Percentiles rank a stretch among this genome's conserved stretches.
Evolutionary conservation across 1,140 invertebrate species (phyloP).

Genomic region (Sinella curviseta): DNA sequence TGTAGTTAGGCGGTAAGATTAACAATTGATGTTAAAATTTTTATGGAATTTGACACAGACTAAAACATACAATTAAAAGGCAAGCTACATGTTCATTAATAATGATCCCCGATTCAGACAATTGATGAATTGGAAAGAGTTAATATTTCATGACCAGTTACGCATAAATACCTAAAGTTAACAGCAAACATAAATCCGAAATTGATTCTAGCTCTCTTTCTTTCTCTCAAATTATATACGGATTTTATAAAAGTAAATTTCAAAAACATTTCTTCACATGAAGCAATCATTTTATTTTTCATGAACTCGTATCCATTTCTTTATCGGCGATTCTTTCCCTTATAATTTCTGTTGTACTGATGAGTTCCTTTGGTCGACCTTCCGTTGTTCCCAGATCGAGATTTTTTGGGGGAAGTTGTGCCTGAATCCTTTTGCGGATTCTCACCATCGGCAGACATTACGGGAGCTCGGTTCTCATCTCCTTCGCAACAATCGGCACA

Average conservation of each 20-base stretch:
- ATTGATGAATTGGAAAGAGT: no score
- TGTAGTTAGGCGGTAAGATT: no score
- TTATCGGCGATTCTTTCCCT: constrained; percentile 43
- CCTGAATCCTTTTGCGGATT: not conserved
- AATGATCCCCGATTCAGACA: no score
- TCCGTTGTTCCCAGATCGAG: not conserved
- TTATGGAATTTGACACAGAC: no score
- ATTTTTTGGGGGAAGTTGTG: not conserved
- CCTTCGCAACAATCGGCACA: constrained; percentile 7
- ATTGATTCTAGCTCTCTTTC: no score
- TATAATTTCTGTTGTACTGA: constrained; percentile 30
- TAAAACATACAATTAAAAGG: no score
- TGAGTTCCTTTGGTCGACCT: not conserved
- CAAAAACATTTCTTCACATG: not conserved
- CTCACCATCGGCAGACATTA: not conserved
- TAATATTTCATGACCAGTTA: not conserved
- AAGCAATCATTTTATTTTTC: constrained; percentile 3
- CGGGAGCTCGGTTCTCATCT: constrained; percentile 6
- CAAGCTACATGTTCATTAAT: no score
- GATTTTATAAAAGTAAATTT: not conserved
- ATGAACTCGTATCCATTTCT: not conserved
- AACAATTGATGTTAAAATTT: no score
- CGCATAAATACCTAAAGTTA: not conserved
- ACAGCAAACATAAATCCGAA: not conserved
- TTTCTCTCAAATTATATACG: not conserved